A percentile compares a stretch with the other conserved stretches of the same genome.
phyloP scores from a whole-genome alignment of 2,888 invertebrate species.

The Portevinia maculata region DNA sequence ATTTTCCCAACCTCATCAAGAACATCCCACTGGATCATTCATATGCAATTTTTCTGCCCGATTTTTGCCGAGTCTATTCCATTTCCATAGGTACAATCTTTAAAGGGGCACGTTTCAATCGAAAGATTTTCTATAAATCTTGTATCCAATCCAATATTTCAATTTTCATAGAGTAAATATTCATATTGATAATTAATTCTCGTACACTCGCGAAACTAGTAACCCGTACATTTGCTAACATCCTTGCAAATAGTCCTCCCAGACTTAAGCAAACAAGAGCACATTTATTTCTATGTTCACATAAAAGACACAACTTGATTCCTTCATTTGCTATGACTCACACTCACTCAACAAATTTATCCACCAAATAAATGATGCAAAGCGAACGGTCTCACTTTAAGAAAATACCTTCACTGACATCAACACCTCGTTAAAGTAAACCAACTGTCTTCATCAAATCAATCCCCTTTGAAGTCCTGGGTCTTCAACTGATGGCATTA shows the following conservation, averaged over 20 bases:
- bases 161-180: constrained; percentile 9
- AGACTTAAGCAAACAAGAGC: constrained; percentile 15
- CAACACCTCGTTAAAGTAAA: constrained; percentile 60
- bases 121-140: not conserved
- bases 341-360: not conserved
- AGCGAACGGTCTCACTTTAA: constrained; percentile 3
- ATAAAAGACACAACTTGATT: too few species aligned
- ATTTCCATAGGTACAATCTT: too few species aligned
- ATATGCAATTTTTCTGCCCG: too few species aligned
- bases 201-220: not conserved
- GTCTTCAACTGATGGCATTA: constrained; percentile 45
- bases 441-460: constrained; percentile 50
- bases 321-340: not conserved
- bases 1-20: too few species aligned
- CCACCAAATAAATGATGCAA: not conserved
- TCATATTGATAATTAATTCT: constrained; percentile 7
- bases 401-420: constrained; percentile 32
- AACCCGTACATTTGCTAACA: not conserved
- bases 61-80: too few species aligned
- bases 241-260: constrained; percentile 17
- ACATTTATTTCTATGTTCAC: too few species aligned
- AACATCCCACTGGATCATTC: too few species aligned
- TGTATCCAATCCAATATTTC: not conserved
- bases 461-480: constrained; percentile 52
- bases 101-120: too few species aligned